Base-by-base conservation (phyloP, 2,888 invertebrate genomes). In the Pollenia griseotomentosa region DNA sequence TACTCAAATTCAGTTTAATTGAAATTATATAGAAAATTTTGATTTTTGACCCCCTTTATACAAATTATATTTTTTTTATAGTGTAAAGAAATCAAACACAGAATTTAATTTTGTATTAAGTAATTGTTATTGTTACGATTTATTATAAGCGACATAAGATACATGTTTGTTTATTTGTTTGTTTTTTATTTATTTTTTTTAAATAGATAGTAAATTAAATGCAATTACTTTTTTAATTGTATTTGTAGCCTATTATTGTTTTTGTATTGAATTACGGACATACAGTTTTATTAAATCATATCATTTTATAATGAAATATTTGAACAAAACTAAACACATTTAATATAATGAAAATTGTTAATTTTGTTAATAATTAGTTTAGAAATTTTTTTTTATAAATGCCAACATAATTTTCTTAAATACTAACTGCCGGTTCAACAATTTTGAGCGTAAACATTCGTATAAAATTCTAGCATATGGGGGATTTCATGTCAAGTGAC, bases 121-220 rank as follows among this genome's bases (percentile, higher is more conserved):
- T 71, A 59, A 59, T 71, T 66, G n/a, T 44, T 66, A 46, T 66
- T 46, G 5, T 11, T 46, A 65, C 23, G 44, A 7, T 66, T 66
- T 33, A 61, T 68, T 71, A 42, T 48, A 81, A 66, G 73, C 81
- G 48, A 71, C 63, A 80, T 80, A 33, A 71, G 51, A 81, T 81
- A 73, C 23, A 40, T 63, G 55, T 57, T 73, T 65, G 46, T 81
- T 65, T 66, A 19, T 65, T 65, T 55, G 46, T 81, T 65, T 66
- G 40, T 65, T 65, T 55, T 23, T 6, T 74, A 42, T 57, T 53
- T 70, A 1, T 42, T 19, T 51, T 12, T 51, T 33, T 70, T 11
- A 70, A 42, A 23, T 61, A 42, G 23, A 66, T 74, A 51, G 59
- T 40, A 81, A 53, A 51, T 66, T 71, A 74, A 81, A 81, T 81